Conservation (phyloP, 2,113 vertebrate genomes). For the Symphodus melops region DNA sequence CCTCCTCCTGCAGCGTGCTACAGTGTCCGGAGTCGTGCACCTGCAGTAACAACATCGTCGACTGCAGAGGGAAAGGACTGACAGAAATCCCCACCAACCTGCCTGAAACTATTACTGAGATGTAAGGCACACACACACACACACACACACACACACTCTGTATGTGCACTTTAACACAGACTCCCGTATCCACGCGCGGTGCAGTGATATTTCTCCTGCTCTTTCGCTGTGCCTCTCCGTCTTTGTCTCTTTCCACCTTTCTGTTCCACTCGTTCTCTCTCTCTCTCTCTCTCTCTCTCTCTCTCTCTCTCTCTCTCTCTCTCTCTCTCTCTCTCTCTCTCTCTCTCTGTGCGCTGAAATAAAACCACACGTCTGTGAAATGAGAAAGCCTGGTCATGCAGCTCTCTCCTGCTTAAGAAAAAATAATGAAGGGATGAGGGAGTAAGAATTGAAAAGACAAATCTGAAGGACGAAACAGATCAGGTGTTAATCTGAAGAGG, state of each 20-base stretch:
- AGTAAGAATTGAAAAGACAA: constrained; percentile 58
- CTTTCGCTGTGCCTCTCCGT: constrained; percentile 27
- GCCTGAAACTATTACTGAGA: constrained; percentile 98
- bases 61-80: constrained; percentile 96
- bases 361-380: constrained; percentile 81
- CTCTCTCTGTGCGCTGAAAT: constrained; percentile 59
- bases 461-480: constrained; percentile 56
- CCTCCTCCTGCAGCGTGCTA: constrained; percentile 94
- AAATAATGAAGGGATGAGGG: constrained; percentile 64
- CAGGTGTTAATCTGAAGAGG: constrained; percentile 30
- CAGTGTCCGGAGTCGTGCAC: constrained; percentile 95
- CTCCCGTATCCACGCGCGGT: constrained; percentile 3
- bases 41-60: constrained; percentile 98
- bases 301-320: constrained; percentile 46
- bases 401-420: constrained; percentile 67
- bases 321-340: constrained; percentile 55
- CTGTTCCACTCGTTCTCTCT: constrained; percentile 51
- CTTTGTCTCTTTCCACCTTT: constrained; percentile 54
- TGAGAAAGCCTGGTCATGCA: constrained; percentile 78
- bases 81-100: constrained; percentile 96
- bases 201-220: constrained; percentile 49
- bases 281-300: constrained; percentile 40
- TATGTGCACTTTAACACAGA: constrained; percentile 7
- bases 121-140: constrained; percentile 81
- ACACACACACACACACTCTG: constrained; percentile 6